These are phyloP conservation scores for Notarius quadriscutis DNA, from an alignment of 2,113 vertebrate species.

Conservation along the genomic window DNA sequence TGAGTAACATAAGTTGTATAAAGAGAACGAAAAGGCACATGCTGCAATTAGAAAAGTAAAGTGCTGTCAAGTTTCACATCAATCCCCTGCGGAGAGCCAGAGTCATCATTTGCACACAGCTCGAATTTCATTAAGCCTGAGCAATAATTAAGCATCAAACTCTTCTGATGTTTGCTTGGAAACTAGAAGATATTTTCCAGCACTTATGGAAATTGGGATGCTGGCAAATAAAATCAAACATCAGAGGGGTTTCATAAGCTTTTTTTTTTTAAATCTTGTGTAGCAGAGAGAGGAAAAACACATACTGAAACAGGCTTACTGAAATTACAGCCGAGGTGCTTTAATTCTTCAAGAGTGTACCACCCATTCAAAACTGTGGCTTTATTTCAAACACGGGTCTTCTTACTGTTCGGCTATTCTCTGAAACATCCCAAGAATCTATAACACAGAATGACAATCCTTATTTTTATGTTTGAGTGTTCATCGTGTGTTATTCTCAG, in stretches of 20 bases:
- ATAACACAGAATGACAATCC: neutral
- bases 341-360: neutral
- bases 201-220: conserved; percentile 31
- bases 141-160: conserved; percentile 45
- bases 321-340: neutral
- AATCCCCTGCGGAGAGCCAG: conserved; percentile 28
- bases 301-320: neutral
- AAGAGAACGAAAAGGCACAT: neutral
- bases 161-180: conserved; percentile 36
- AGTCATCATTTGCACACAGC: conserved; percentile 38
- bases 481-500: neutral
- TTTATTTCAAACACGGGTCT: neutral
- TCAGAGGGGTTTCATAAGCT: conserved; percentile 16
- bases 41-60: conserved; percentile 42
- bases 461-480: neutral
- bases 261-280: neutral
- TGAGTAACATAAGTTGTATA: conserved; percentile 14
- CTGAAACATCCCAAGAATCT: neutral
- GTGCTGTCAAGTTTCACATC: conserved; percentile 27
- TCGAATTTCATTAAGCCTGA: conserved; percentile 41
- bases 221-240: neutral
- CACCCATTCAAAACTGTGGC: neutral
- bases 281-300: neutral
- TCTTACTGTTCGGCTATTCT: neutral
- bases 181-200: conserved; percentile 26